Base-by-base conservation (phyloP, 2,888 invertebrate genomes). In the Polyommatus icarus region DNA sequence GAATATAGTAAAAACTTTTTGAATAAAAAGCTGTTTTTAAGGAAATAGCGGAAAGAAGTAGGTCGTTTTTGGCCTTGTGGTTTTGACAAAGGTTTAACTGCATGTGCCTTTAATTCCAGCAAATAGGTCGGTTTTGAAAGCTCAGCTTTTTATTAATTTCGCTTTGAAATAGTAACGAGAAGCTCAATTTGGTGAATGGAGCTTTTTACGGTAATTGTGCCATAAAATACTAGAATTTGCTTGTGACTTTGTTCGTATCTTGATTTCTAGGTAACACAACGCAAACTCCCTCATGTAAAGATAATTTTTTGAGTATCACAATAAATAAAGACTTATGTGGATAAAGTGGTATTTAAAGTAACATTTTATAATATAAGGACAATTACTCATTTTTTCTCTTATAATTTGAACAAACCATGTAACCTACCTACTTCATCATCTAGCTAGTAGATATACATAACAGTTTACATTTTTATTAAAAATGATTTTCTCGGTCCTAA, bases 61-160 rank as follows among this genome's bases (percentile, higher is more conserved):
- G 54, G 29, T 75, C 29, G 50, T 50, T 75, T 75, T 75, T 54
- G 50, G 54, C 75, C 54, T 54, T 54, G 75, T 75, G 75, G 75
- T 75, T 50, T 75, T 54, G 50, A 75, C 75, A 75, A 75, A 75
- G 29, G 29, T 50, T 75, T 75, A 29, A 75, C 50, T 73, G 50
- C 29, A 75, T 54, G 18, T 54, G 75, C 75, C 75, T 75, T 75
- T 75, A 54, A 75, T 75, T 54, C 54, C 75, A 54, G 75, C 50
- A 75, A 75, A 75, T 75, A 75, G 75, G 75, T 75, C 75, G 75
- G 75, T 75, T 61, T 75, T 75, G 54, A 50, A 75, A 75, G 75
- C 75, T 50, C 75, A 75, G 75, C 75, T 75, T 75, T 75, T 54
- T 75, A 75, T 75, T 75, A 75, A 75, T 75, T 75, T 54, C 75